Percentiles rank a stretch among this genome's conserved stretches.
Evolutionary conservation across 2,113 vertebrate species (phyloP).

Genomic region (Ahaetulla prasina): DNA sequence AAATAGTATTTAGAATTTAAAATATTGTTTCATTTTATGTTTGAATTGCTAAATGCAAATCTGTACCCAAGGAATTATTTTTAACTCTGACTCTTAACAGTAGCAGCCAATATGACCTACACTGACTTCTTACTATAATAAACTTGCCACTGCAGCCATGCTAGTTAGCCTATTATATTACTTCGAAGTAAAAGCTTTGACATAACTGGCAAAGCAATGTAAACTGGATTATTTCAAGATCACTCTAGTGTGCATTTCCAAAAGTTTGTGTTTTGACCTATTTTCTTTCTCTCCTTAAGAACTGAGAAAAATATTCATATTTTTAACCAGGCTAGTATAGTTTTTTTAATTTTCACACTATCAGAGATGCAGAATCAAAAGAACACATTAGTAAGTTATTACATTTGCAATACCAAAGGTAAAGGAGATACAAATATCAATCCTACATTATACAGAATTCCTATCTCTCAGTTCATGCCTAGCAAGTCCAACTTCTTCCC

Average conservation of each 20-base stretch:
- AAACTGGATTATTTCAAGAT: background rate
- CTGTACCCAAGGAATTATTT: background rate
- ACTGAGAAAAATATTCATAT: background rate
- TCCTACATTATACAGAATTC: background rate
- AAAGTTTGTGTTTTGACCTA: background rate
- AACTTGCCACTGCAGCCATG: background rate
- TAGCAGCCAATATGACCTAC: background rate
- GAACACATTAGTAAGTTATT: background rate
- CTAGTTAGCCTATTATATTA: background rate
- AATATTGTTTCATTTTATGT: background rate
- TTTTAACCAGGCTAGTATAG: background rate
- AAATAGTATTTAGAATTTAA: background rate
- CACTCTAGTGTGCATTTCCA: background rate
- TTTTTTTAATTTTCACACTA: background rate
- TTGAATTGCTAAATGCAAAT: background rate
- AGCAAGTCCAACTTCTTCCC: background rate
- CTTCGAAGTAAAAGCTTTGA: background rate
- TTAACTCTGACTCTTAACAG: background rate
- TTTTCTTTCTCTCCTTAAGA: no score
- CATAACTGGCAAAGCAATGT: background rate
- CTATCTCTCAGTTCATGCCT: background rate
- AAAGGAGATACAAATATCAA: fast-evolving
- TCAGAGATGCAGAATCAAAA: background rate
- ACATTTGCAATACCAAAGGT: background rate
- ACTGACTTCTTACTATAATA: background rate